Percentiles rank a stretch among this genome's conserved stretches.
Evolutionary conservation across 1,140 invertebrate species (phyloP).

Genomic region (Mamestra configurata): DNA sequence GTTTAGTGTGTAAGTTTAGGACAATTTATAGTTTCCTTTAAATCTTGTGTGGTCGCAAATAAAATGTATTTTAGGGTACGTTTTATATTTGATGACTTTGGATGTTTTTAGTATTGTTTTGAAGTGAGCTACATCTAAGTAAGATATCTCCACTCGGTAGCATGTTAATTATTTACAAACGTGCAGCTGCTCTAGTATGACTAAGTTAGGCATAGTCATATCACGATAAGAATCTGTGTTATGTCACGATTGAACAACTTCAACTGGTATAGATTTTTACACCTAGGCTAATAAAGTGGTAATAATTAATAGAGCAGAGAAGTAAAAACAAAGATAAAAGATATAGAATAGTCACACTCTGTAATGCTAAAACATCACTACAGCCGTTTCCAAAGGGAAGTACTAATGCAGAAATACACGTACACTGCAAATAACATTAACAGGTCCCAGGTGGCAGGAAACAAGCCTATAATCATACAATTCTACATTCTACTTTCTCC

Average conservation of each 20-base stretch:
- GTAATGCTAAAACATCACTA: not conserved
- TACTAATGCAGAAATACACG: constrained; percentile 4
- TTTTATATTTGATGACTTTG: not conserved
- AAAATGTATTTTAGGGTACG: not conserved
- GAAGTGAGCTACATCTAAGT: too few species aligned
- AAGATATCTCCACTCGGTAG: too few species aligned
- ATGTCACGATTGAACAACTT: not conserved
- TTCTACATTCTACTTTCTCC: constrained; percentile 23
- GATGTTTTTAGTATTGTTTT: too few species aligned
- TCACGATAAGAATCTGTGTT: not conserved
- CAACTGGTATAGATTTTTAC: too few species aligned
- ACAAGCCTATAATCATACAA: constrained; percentile 30
- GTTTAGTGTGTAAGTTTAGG: not conserved
- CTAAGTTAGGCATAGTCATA: not conserved
- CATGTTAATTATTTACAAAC: not conserved
- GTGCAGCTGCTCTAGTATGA: constrained; percentile 9
- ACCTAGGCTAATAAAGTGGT: too few species aligned
- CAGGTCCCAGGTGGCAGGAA: constrained; percentile 30
- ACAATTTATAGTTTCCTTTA: constrained; percentile 17
- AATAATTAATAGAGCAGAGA: not conserved
- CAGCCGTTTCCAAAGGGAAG: not conserved
- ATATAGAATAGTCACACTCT: too few species aligned
- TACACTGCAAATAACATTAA: constrained; percentile 10
- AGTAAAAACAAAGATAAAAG: constrained; percentile 1
- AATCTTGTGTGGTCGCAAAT: constrained; percentile 4